Base-by-base conservation (phyloP, 2,797 vertebrate species). In the Eidolon dupreanum region DNA sequence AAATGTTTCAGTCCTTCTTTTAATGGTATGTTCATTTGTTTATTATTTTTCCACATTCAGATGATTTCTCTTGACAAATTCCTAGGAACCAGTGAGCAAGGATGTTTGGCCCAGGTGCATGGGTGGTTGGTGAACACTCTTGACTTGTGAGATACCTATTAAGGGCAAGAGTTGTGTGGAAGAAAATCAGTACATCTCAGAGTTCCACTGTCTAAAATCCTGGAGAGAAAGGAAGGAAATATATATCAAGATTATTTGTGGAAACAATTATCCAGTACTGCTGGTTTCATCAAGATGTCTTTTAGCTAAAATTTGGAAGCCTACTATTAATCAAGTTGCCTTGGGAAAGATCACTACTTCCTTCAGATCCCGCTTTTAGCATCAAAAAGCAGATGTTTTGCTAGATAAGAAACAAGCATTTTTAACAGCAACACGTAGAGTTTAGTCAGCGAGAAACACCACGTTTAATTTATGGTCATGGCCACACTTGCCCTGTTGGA, bases 321-420 rank as follows among this genome's bases (percentile, higher is more conserved):
- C 88, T 93, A 79, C 87, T 96, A 97, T 98, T 97, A 98, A 96
- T 97, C 96, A 97, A 85, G 59, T 93, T 97, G 95, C 96, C 91
- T 88, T 96, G 93, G 97, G 88, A 89, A 97, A 96, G 93, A 96
- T 93, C 97, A 96, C 59, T 59, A 57, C 96, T 98, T 98, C 94
- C 97, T 93, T 95, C 65, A 85, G 93, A 93, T 94, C 89, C 94
- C 19, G 19, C 94, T 97, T 97, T 97, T 94, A 97, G 96, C 92
- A 96, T 93, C 96, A 65, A 96, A 98, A 96, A 95, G 53, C 98
- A 98, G 97, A 97, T 97, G 97, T 96, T 97, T 96, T 94, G 71
- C 93, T 95, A 83, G 95, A 96, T 94, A 93, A 97, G 94, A 98
- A 98, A 90, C 63, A 92, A 96, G 75, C 71, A 86, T 96, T 97